Percentiles rank a stretch among this genome's conserved stretches.
phyloP scores from a whole-genome alignment of 2,113 vertebrate genomes.

The Lophochroa leadbeateri region DNA sequence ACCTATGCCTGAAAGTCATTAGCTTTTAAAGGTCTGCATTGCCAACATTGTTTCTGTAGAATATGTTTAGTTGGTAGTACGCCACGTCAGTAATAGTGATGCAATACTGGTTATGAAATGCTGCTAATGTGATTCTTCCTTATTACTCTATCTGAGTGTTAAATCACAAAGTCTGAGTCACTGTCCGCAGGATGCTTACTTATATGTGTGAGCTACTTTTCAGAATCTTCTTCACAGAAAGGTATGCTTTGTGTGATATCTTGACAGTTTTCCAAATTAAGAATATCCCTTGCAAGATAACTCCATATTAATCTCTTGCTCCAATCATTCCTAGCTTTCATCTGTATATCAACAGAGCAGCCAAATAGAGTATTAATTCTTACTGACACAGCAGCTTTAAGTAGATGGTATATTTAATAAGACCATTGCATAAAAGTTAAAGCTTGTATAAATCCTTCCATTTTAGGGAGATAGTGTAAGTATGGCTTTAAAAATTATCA shows the following conservation, averaged over 20 bases:
- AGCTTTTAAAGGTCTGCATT: not conserved
- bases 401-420: slow-evolving; percentile 5
- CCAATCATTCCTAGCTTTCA: not conserved
- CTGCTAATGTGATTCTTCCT: not conserved
- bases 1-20: not conserved
- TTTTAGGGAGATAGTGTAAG: not conserved
- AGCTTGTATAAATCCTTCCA: not conserved
- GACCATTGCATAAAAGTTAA: not conserved
- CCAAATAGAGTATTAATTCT: not conserved
- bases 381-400: not conserved
- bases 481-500: not conserved
- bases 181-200: not conserved
- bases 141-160: not conserved
- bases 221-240: not conserved
- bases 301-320: not conserved
- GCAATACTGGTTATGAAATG: not conserved
- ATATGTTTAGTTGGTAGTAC: not conserved
- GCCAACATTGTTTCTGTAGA: not conserved
- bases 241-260: not conserved
- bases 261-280: not conserved
- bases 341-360: not conserved
- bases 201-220: not conserved
- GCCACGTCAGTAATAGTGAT: not conserved
- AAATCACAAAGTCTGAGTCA: not conserved
- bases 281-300: not conserved